phyloP scores from a whole-genome alignment of 2,797 vertebrate species.

The Poeciliopsis turneri region DNA sequence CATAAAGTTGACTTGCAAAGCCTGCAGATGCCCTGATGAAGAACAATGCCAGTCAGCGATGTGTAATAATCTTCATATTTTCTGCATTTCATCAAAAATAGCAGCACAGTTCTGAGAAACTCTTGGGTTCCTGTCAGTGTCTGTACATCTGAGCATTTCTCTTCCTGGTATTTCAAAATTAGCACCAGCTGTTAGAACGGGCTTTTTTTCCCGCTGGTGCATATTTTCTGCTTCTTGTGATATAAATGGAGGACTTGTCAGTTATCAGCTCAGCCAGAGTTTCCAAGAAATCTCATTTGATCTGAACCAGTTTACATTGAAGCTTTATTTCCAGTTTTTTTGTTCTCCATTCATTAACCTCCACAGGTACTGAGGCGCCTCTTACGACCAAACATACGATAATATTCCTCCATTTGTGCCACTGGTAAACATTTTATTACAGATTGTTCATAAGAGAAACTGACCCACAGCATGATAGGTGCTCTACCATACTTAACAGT shows the following conservation, averaged over 20 bases:
- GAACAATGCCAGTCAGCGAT: background rate
- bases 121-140: background rate
- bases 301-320: background rate
- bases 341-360: background rate
- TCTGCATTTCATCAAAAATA: background rate
- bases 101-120: background rate
- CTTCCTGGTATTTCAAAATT: background rate
- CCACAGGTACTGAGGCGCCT: background rate
- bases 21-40: background rate
- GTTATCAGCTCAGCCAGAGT: background rate
- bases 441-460: background rate
- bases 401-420: background rate
- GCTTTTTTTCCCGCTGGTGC: background rate
- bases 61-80: background rate
- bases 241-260: background rate
- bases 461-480: too few species aligned
- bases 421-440: background rate
- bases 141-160: background rate
- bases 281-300: background rate
- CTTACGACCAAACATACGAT: background rate
- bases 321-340: background rate
- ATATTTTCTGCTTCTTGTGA: background rate
- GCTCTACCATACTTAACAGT: background rate
- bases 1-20: too few species aligned
- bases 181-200: background rate